phyloP scores from a whole-genome alignment of 2,113 vertebrate genomes.

The Passer domesticus region DNA sequence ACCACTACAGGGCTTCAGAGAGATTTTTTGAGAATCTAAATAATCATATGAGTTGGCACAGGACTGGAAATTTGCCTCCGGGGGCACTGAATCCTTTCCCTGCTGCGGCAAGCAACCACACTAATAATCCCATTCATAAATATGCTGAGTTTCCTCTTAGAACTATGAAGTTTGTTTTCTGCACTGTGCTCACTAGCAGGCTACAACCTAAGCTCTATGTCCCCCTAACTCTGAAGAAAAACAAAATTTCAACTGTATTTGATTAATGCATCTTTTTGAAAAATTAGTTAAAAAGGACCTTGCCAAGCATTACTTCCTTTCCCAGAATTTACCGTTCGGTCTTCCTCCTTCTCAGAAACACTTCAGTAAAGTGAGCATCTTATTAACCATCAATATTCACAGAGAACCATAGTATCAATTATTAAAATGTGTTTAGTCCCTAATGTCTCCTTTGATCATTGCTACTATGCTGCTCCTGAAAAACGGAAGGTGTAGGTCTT shows the following conservation, averaged over 20 bases:
- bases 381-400: conserved; percentile 2
- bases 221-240: neutral
- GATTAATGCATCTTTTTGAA: neutral
- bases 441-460: neutral
- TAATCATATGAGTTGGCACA: conserved; percentile 25
- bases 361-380: neutral
- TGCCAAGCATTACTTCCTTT: neutral
- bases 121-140: conserved; percentile 51
- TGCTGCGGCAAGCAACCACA: conserved; percentile 21
- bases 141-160: neutral
- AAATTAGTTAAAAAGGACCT: neutral
- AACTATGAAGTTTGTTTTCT: neutral
- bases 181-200: neutral
- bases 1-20: neutral
- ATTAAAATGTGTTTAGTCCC: neutral
- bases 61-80: conserved; percentile 27
- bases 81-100: conserved; percentile 38
- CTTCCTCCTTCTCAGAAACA: conserved; percentile 37
- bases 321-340: neutral
- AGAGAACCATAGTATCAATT: neutral
- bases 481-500: neutral
- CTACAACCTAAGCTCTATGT: neutral
- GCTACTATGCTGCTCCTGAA: neutral
- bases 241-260: neutral
- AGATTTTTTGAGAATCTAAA: neutral